phyloP scores from a whole-genome alignment of 2,888 invertebrate species.

The Theodoxus fluviatilis region DNA sequence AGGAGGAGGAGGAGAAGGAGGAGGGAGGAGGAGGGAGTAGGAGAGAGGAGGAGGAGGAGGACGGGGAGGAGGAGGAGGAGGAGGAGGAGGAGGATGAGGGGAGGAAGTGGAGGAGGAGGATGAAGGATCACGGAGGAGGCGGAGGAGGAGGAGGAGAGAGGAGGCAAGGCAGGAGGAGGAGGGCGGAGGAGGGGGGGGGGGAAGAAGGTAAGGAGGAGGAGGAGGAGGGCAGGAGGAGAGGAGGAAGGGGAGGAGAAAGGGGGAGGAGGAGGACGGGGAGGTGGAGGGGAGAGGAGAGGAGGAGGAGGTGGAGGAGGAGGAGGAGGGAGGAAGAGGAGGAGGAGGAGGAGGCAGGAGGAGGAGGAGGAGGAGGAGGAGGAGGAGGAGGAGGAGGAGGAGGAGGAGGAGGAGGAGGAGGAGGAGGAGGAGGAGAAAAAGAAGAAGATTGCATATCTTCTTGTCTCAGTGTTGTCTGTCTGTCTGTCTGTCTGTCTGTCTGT shows the following conservation, averaged over 20 bases:
- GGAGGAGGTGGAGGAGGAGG: not conserved
- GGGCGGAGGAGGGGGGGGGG: conserved; percentile 15
- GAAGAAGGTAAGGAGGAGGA: not conserved
- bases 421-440: too few relatives aligned
- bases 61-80: not conserved
- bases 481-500: too few relatives aligned
- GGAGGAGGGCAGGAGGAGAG: not conserved
- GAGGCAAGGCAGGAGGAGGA: not conserved
- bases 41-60: too few relatives aligned
- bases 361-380: not conserved
- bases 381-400: not conserved
- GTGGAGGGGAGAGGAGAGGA: not conserved
- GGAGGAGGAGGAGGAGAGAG: not conserved
- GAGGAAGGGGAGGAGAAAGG: not conserved
- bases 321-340: conserved; percentile 11
- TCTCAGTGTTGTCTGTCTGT: too few relatives aligned
- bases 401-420: not conserved
- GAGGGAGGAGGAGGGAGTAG: too few relatives aligned
- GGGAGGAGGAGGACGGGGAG: not conserved
- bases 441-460: too few relatives aligned
- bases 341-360: not conserved
- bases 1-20: too few relatives aligned
- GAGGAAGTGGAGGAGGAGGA: not conserved
- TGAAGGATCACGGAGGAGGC: conserved; percentile 9
- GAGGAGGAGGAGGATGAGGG: not conserved